phyloP scores from a whole-genome alignment of 2,797 vertebrate species.

The Ibycter americanus region DNA sequence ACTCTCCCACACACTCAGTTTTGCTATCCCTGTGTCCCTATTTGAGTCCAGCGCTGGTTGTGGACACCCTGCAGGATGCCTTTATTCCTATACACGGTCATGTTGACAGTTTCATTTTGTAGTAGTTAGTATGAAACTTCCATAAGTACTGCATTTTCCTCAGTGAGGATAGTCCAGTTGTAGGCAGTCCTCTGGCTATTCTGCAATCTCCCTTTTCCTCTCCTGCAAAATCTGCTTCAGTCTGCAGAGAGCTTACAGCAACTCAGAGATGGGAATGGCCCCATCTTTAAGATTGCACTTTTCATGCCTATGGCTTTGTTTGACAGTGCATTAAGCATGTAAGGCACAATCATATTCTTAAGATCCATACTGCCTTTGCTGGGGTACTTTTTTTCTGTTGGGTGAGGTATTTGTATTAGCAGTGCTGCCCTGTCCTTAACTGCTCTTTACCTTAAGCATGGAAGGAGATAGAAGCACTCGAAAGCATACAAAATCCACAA shows the following conservation, averaged over 20 bases:
- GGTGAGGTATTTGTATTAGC: neutral
- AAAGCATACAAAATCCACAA: neutral
- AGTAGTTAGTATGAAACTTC: neutral
- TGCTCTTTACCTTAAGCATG: neutral
- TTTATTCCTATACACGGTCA: neutral
- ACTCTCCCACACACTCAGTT: neutral
- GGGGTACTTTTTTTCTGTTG: neutral
- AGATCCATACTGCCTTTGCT: fast-evolving
- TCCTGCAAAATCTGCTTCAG: neutral
- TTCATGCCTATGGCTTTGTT: fast-evolving
- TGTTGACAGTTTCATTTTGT: fast-evolving
- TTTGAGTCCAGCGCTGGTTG: neutral
- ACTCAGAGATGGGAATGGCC: neutral
- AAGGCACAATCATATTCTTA: neutral
- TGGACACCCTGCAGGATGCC: neutral
- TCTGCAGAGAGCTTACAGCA: neutral
- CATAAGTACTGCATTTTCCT: neutral
- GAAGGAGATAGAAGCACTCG: neutral
- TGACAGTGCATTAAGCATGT: too few species aligned
- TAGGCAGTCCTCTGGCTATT: neutral
- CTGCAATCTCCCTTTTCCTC: neutral
- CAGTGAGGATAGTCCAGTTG: neutral
- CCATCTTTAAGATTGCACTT: neutral
- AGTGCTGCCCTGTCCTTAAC: neutral
- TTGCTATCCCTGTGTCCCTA: fast-evolving